phyloP scores from a whole-genome alignment of 2,797 vertebrate species.

The Parambassis ranga region DNA sequence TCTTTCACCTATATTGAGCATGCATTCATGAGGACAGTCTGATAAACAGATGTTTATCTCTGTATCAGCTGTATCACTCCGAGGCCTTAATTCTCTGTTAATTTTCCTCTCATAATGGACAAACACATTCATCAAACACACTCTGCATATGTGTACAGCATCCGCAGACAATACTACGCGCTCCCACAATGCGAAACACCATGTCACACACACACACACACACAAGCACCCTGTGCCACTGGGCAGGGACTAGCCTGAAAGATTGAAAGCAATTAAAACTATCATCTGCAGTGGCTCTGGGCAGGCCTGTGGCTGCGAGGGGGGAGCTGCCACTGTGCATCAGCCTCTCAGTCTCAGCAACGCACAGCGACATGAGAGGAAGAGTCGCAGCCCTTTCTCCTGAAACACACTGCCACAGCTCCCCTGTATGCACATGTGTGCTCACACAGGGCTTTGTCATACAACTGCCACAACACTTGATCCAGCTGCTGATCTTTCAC shows the following conservation, averaged over 20 bases:
- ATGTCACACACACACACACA: constrained; percentile 38
- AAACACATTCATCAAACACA: constrained; percentile 73
- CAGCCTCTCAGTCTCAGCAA: constrained; percentile 81
- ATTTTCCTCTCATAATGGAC: constrained; percentile 56
- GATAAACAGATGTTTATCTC: constrained; percentile 45
- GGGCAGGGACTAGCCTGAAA: constrained; percentile 89
- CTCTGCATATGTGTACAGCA: constrained; percentile 59
- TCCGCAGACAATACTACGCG: constrained; percentile 49
- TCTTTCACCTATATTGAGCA: neutral
- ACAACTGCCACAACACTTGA: constrained; percentile 24
- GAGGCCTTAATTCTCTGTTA: constrained; percentile 62
- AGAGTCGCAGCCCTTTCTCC: constrained; percentile 51
- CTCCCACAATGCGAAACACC: constrained; percentile 27
- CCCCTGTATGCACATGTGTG: constrained; percentile 15
- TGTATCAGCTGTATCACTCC: constrained; percentile 63
- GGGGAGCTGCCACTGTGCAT: constrained; percentile 94
- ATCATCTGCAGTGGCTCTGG: constrained; percentile 94
- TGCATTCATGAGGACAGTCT: neutral
- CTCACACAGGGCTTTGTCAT: constrained; percentile 40
- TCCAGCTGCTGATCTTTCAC: constrained; percentile 38
- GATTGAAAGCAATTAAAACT: constrained; percentile 99
- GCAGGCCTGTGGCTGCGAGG: constrained; percentile 90
- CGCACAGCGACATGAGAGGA: constrained; percentile 72
- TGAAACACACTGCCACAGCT: constrained; percentile 44
- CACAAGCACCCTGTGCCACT: constrained; percentile 78